Conservation (phyloP, 2,888 invertebrate species). For the Amiota communis region DNA sequence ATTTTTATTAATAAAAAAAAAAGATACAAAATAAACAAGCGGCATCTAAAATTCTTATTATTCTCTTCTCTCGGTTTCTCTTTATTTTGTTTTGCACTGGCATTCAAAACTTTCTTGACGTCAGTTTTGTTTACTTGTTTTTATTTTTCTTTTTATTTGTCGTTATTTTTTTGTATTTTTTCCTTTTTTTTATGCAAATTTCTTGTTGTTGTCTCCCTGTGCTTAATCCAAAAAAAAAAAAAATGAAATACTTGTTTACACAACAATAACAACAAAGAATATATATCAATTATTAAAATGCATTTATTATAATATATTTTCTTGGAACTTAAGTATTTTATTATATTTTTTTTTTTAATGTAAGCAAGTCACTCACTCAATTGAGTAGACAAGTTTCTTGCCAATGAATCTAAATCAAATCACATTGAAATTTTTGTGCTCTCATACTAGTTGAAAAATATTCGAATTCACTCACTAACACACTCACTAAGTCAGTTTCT, state of each 20-base stretch:
- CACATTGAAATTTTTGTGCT: too few relatives aligned
- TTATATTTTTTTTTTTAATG: too few relatives aligned
- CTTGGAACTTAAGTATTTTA: slow-evolving; percentile 9
- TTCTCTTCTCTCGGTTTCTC: slow-evolving; percentile 21
- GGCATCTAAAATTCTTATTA: background rate
- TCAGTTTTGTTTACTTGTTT: slow-evolving; percentile 65
- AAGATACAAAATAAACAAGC: slow-evolving; percentile 12
- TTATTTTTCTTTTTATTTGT: slow-evolving; percentile 53
- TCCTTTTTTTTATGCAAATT: slow-evolving; percentile 37
- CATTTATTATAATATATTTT: slow-evolving; percentile 27
- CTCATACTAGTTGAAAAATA: too few relatives aligned
- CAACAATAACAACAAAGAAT: slow-evolving; percentile 7
- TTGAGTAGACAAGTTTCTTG: too few relatives aligned
- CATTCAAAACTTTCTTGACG: slow-evolving; percentile 53
- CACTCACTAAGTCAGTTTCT: background rate
- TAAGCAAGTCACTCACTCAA: too few relatives aligned
- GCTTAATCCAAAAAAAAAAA: slow-evolving; percentile 49
- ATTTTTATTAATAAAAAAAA: slow-evolving; percentile 16
- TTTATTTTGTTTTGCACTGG: slow-evolving; percentile 16
- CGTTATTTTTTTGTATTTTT: slow-evolving; percentile 23
- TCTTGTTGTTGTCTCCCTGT: slow-evolving; percentile 39
- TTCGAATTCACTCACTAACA: background rate
- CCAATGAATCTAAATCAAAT: too few relatives aligned
- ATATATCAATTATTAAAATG: slow-evolving; percentile 19
- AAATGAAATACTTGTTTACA: slow-evolving; percentile 48